phyloP scores from a whole-genome alignment of 2,113 vertebrate species.

The Misgurnus anguillicaudatus region DNA sequence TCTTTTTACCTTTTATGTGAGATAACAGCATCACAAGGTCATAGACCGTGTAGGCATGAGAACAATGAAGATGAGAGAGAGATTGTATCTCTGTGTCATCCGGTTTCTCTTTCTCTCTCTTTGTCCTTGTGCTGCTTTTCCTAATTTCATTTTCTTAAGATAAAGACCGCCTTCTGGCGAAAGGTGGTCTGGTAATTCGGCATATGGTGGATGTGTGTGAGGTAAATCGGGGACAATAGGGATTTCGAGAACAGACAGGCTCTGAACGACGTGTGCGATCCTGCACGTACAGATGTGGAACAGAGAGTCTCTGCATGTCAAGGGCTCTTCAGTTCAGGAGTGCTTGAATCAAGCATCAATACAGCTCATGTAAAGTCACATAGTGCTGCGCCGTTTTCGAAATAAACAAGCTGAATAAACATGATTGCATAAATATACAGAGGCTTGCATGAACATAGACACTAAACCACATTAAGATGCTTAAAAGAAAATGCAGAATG shows the following conservation, averaged over 20 bases:
- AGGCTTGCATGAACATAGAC: not conserved
- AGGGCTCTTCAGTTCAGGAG: conserved; percentile 16
- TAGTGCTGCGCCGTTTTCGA: not conserved
- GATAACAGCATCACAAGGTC: conserved; percentile 9
- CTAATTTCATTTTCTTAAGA: conserved; percentile 9
- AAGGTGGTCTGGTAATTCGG: not conserved
- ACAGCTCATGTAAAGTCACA: not conserved
- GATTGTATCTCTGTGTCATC: not conserved
- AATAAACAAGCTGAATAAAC: not conserved
- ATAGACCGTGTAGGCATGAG: not conserved
- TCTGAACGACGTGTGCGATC: conserved; percentile 20
- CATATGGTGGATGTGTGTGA: not conserved
- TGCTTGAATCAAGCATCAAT: not conserved
- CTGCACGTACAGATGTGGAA: conserved; percentile 9
- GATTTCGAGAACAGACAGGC: conserved; percentile 2
- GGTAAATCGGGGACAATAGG: conserved; percentile 4
- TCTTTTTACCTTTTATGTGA: not conserved
- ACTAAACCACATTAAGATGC: not conserved
- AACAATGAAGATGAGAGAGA: conserved; percentile 21
- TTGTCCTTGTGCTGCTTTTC: conserved; percentile 16
- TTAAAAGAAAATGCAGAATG: not conserved
- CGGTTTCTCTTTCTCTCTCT: not conserved
- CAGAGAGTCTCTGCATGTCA: conserved; percentile 24
- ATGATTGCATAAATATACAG: not conserved
- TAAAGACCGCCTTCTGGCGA: not conserved